A percentile compares a stretch with the other conserved stretches of the same genome.
phyloP scores from a whole-genome alignment of 2,797 vertebrate genomes.

The Gymnopithys bicolor region DNA sequence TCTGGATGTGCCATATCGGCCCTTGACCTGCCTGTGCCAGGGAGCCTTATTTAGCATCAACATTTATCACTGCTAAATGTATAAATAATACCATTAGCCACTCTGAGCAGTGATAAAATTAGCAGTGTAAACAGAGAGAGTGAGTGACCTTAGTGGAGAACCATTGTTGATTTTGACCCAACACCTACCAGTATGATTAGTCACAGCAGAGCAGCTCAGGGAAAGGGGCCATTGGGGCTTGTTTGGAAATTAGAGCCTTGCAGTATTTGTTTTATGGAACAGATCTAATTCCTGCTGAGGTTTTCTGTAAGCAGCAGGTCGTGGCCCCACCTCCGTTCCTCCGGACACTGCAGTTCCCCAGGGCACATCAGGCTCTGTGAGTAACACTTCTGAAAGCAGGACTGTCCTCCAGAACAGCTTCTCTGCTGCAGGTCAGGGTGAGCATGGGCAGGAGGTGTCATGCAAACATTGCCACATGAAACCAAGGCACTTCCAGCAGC shows the following conservation, averaged over 20 bases:
- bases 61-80: slow-evolving; percentile 74
- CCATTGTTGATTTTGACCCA: slow-evolving; percentile 77
- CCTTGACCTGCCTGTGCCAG: slow-evolving; percentile 56
- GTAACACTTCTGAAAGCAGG: background rate
- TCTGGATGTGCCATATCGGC: slow-evolving; percentile 64
- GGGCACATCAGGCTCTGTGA: background rate
- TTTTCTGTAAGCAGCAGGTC: slow-evolving; percentile 8
- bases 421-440: background rate
- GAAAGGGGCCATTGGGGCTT: slow-evolving; percentile 52
- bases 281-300: slow-evolving; percentile 55
- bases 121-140: slow-evolving; percentile 77
- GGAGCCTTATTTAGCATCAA: slow-evolving; percentile 69
- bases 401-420: background rate
- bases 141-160: slow-evolving; percentile 73
- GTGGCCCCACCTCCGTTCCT: background rate
- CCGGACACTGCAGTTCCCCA: fast-evolving
- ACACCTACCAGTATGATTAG: slow-evolving; percentile 75
- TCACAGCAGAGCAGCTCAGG: slow-evolving; percentile 62
- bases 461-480: fast-evolving
- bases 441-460: background rate
- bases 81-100: slow-evolving; percentile 77
- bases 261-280: slow-evolving; percentile 59
- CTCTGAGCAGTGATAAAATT: slow-evolving; percentile 78
- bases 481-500: background rate
- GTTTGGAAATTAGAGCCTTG: slow-evolving; percentile 62